Conservation (phyloP, 2,113 vertebrate species). For the Lophius piscatorius region DNA sequence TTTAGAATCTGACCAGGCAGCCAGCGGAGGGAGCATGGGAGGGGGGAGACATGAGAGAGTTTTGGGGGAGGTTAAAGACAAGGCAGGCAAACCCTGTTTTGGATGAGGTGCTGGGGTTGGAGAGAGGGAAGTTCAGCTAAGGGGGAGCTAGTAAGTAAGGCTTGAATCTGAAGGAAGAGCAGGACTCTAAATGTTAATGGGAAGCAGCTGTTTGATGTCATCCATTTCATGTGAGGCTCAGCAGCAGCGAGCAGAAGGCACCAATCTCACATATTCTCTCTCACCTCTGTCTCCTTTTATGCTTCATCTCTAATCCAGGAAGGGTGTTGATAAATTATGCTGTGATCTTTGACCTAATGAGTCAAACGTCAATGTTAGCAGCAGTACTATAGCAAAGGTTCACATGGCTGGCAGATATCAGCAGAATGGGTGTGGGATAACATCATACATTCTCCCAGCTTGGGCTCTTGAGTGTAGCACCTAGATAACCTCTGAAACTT, state of each 20-base stretch:
- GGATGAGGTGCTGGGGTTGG: constrained; percentile 10
- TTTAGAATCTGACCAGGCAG: constrained; percentile 1
- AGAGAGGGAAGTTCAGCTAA: constrained; percentile 33
- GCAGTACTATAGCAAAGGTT: constrained; percentile 5
- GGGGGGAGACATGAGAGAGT: constrained; percentile 15
- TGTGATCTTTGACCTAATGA: constrained; percentile 31
- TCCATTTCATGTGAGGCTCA: constrained; percentile 12
- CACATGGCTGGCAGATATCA: constrained; percentile 38
- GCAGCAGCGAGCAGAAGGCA: not conserved
- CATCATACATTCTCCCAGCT: constrained; percentile 54
- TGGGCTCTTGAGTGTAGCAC: constrained; percentile 34
- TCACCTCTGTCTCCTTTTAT: not conserved
- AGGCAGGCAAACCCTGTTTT: constrained; percentile 11
- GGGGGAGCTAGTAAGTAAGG: constrained; percentile 27
- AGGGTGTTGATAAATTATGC: constrained; percentile 14
- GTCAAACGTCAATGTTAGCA: constrained; percentile 5
- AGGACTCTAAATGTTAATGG: constrained; percentile 27
- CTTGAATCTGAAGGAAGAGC: constrained; percentile 17
- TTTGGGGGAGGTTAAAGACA: constrained; percentile 1
- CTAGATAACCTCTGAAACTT: constrained; percentile 42
- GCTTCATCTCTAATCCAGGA: constrained; percentile 36
- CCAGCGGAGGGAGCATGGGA: constrained; percentile 19
- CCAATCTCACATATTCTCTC: not conserved
- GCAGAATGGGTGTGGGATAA: constrained; percentile 32
- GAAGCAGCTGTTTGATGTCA: constrained; percentile 40